A percentile compares a stretch with the other conserved stretches of the same genome.
These are phyloP conservation scores for Otus scops DNA, from an alignment of 2,797 vertebrate species.

Conservation along the genomic window DNA sequence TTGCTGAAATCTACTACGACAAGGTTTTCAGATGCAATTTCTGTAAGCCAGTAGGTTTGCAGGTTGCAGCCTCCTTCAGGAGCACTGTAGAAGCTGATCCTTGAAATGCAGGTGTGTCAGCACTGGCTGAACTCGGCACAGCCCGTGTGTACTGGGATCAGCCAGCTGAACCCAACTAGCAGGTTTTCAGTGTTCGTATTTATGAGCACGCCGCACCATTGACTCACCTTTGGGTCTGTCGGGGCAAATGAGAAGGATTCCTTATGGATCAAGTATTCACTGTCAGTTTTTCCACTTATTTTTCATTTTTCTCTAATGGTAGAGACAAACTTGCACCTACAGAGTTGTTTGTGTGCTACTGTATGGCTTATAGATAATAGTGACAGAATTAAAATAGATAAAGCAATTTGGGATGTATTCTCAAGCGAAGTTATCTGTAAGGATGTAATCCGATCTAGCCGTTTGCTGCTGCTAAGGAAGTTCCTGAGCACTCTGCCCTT, in stretches of 20 bases:
- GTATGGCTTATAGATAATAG: not conserved
- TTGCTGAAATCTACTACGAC: not conserved
- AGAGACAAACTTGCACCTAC: not conserved
- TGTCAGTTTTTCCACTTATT: not conserved
- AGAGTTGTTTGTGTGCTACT: too few species aligned
- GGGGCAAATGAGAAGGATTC: not conserved
- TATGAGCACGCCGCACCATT: not conserved
- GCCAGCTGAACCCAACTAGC: not conserved
- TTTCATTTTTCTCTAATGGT: not conserved
- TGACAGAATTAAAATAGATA: not conserved
- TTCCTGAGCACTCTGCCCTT: not conserved
- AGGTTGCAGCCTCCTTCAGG: not conserved
- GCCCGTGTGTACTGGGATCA: fast-evolving
- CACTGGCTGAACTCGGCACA: not conserved
- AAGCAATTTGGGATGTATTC: not conserved
- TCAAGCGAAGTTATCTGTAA: not conserved
- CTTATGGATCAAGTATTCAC: not conserved
- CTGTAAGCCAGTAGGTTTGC: not conserved
- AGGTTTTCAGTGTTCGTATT: not conserved
- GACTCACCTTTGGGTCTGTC: not conserved
- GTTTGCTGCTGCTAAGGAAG: not conserved
- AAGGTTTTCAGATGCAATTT: not conserved
- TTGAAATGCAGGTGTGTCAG: not conserved
- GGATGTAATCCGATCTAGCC: not conserved
- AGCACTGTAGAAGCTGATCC: not conserved